Evolutionary conservation across 2,113 vertebrate genomes (phyloP), one percentile per base, ranked within the genome.

Genomic region (Oncorhynchus gorbuscha): DNA sequence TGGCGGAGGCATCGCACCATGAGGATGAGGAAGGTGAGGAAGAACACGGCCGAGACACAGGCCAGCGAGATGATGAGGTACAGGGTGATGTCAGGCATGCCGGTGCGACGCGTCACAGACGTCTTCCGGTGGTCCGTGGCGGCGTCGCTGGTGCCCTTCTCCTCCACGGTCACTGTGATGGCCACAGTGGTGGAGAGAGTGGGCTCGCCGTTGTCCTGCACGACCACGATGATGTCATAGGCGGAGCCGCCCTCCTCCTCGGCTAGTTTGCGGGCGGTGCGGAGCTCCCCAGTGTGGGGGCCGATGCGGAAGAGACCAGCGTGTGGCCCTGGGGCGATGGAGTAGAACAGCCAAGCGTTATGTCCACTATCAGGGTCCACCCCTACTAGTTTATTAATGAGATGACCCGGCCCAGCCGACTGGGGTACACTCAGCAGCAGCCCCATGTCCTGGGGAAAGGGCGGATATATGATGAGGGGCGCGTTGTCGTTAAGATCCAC

Each of bases 361-460:
- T 96, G 94, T 35, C 96, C 96, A 68, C 95, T 96, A 86, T 97
- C 96, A 1, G 93, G 89, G 83, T 97, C 96, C 75, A 96, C 91
- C 3, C 92, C 95, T 26, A 96, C 95, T 9, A 97, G 82, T 88
- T 97, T 97, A 80, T 88, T 94, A 45, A 97, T 91, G 58, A 96
- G 86, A 69, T 95, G 93, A 11, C 95, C 95, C 2, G 94, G 87
- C 28, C 90, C 85, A 0, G 85, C 94, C 61, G 90, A 91, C 35
- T 76, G 87, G 0, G 93, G 93, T 71, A 96, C 88, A 51, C 84
- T 92, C 13, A 97, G 92, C 76, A 93, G 92, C 70, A 96, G 87
- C 65, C 92, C 89, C 66, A 91, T 88, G 6, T 94, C 95, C 79
- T 87, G 91, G 30, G 93, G 89, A 75, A 90, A 77, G 0, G 92